phyloP scores from a whole-genome alignment of 2,888 invertebrate species.

The Amiota minor region DNA sequence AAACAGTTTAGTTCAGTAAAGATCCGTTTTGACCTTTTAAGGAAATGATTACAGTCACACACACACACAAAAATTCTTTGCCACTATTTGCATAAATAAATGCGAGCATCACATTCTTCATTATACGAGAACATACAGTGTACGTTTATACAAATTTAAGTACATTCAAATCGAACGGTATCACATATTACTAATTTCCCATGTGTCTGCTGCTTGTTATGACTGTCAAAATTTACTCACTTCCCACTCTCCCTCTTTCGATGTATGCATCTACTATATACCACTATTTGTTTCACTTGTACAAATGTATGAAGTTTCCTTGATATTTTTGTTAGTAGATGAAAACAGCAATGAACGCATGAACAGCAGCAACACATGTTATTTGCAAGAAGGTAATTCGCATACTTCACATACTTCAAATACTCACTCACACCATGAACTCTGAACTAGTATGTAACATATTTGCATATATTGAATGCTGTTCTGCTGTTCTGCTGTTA shows the following conservation, averaged over 20 bases:
- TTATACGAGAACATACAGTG: no score
- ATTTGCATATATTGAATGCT: conserved; percentile 8
- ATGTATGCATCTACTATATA: no score
- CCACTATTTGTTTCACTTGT: no score
- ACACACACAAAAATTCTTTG: background rate
- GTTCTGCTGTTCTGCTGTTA: background rate
- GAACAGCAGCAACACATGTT: conserved; percentile 1
- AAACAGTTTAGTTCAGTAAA: no score
- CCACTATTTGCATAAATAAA: background rate
- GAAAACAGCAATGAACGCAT: conserved; percentile 9
- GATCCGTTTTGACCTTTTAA: no score
- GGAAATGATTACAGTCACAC: no score
- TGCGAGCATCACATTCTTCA: no score
- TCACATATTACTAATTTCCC: conserved; percentile 56
- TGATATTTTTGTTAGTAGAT: background rate
- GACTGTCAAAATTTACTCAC: background rate
- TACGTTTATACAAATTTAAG: no score
- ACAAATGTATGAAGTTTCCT: no score
- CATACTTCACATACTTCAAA: background rate
- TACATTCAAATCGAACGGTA: background rate
- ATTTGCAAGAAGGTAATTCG: conserved; percentile 7
- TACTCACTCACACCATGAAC: background rate
- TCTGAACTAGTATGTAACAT: background rate
- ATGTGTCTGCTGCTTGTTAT: conserved; percentile 64
- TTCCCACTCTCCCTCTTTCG: no score